Evolutionary conservation across 2,797 vertebrate species (phyloP).

Genomic region (Rhinichthys osculus): DNA sequence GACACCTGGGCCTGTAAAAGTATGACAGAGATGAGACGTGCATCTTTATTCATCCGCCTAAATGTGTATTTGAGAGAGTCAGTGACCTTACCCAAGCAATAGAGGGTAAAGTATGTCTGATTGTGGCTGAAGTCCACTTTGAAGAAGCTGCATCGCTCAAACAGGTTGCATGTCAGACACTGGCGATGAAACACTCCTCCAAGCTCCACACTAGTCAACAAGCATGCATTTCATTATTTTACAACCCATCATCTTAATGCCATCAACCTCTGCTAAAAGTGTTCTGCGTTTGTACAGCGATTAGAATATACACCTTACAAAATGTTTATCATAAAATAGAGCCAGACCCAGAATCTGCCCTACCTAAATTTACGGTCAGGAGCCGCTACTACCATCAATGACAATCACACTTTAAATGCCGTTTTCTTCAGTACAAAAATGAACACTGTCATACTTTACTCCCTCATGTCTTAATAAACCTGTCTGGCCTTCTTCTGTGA

Average conservation of each 20-base stretch:
- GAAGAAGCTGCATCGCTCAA: constrained; percentile 80
- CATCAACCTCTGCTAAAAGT: not conserved
- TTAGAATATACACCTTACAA: not conserved
- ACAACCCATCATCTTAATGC: not conserved
- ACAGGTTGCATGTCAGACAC: constrained; percentile 81
- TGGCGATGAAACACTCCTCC: constrained; percentile 78
- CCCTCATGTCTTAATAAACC: not conserved
- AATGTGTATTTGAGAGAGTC: not conserved
- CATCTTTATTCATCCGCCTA: not conserved
- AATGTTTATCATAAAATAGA: too few species aligned
- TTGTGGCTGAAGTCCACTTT: constrained; percentile 81
- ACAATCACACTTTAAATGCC: not conserved
- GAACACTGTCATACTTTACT: not conserved
- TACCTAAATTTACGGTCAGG: not conserved
- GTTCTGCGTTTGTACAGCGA: not conserved
- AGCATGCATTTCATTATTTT: not conserved
- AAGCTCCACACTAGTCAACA: constrained; percentile 76
- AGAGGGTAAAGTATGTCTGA: constrained; percentile 79
- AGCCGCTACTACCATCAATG: not conserved
- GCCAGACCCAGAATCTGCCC: too few species aligned
- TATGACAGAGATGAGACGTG: not conserved
- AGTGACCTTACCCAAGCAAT: constrained; percentile 79
- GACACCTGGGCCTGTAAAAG: constrained; percentile 79
- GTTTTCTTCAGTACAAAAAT: not conserved
- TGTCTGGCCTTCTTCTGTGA: not conserved